Conservation (phyloP, 2,797 vertebrate genomes). For the Alcedo quadribrachys region DNA sequence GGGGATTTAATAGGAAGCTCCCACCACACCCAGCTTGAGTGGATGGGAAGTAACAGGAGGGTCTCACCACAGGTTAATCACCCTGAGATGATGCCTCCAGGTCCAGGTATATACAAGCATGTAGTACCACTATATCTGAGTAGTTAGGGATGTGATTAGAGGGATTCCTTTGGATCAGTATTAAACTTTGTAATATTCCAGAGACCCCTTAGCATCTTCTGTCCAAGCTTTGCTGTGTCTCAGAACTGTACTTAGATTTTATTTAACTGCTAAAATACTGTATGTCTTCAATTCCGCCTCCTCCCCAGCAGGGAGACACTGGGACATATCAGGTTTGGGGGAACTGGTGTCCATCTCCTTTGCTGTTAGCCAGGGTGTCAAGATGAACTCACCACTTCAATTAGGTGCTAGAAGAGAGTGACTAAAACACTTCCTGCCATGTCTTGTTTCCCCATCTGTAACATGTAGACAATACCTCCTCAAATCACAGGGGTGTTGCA, state of each 20-base stretch:
- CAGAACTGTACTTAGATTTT: background rate
- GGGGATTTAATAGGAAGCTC: background rate
- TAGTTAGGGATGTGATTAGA: rapidly evolving
- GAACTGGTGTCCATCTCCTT: background rate
- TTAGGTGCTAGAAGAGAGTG: background rate
- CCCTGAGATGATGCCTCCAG: background rate
- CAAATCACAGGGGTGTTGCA: rapidly evolving
- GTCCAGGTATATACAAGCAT: background rate
- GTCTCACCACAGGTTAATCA: background rate
- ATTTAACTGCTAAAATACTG: background rate
- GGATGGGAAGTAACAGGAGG: background rate
- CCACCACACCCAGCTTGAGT: background rate
- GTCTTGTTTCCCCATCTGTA: background rate
- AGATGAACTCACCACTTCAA: background rate
- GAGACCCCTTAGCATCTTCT: background rate
- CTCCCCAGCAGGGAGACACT: background rate
- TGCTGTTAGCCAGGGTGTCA: rapidly evolving
- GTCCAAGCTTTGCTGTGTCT: background rate
- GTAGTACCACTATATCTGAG: background rate
- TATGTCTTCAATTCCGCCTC: background rate
- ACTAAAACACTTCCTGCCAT: background rate
- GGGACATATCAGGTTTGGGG: background rate
- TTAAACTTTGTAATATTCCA: background rate
- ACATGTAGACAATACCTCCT: background rate
- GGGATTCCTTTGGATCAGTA: background rate